Percentiles rank a stretch among this genome's conserved stretches.
phyloP scores from a whole-genome alignment of 2,797 vertebrate genomes.

The Fringilla coelebs region DNA sequence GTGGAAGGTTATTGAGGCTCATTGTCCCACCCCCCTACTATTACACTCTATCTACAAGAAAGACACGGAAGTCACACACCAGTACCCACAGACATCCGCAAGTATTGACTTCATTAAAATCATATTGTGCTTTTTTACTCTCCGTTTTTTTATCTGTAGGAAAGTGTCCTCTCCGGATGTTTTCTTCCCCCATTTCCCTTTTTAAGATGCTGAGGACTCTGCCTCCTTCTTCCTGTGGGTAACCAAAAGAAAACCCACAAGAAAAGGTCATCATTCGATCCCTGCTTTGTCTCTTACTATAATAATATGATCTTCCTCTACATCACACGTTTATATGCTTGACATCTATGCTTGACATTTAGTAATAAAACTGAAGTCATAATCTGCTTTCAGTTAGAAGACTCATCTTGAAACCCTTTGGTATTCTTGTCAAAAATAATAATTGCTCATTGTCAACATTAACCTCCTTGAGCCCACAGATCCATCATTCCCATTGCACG shows the following conservation, averaged over 20 bases:
- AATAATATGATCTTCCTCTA: constrained; percentile 68
- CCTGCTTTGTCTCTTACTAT: constrained; percentile 63
- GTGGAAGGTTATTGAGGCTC: background rate
- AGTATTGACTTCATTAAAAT: constrained; percentile 67
- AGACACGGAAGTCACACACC: constrained; percentile 56
- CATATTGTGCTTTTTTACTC: constrained; percentile 36
- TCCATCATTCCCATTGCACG: background rate
- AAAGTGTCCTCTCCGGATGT: constrained; percentile 50
- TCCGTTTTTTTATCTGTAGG: constrained; percentile 51
- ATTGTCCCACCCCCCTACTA: background rate
- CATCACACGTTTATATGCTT: constrained; percentile 63
- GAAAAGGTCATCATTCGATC: constrained; percentile 51
- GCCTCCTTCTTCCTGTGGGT: constrained; percentile 66
- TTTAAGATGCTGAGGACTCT: constrained; percentile 46
- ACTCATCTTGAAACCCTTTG: constrained; percentile 65
- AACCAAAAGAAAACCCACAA: constrained; percentile 58
- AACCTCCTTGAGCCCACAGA: constrained; percentile 43
- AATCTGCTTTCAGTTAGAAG: constrained; percentile 69
- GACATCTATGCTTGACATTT: constrained; percentile 67
- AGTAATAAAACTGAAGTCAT: constrained; percentile 69
- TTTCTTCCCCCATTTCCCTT: constrained; percentile 58
- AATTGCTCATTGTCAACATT: constrained; percentile 54
- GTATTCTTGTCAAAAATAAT: constrained; percentile 65
- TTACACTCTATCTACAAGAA: constrained; percentile 33
- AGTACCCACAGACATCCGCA: constrained; percentile 49